A percentile compares a stretch with the other conserved stretches of the same genome.
Conservation (phyloP, 2,888 invertebrate species). For the Tribolium freemani region DNA sequence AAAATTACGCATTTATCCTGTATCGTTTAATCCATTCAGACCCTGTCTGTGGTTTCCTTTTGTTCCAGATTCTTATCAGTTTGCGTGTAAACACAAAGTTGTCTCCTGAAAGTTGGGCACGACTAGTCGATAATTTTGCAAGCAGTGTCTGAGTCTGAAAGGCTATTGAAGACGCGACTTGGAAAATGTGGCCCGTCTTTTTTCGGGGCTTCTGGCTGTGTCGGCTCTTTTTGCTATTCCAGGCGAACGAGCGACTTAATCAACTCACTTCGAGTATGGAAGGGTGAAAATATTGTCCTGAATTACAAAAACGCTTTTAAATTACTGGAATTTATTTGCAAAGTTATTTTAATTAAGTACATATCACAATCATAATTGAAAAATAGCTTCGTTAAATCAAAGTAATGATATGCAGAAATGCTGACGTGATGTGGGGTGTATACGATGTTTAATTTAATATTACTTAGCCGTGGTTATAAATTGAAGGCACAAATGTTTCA, state of each 20-base stretch:
- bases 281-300: not conserved
- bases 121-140: not conserved
- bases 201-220: not conserved
- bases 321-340: too few species aligned
- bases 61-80: slow-evolving; percentile 7
- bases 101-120: not conserved
- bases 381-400: too few species aligned
- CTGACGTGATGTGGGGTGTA: too few species aligned
- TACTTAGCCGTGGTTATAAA: not conserved
- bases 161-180: not conserved
- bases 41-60: not conserved
- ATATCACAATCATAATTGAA: too few species aligned
- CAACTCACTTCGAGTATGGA: not conserved
- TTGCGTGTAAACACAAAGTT: slow-evolving; percentile 7
- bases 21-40: not conserved
- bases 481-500: not conserved
- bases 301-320: not conserved
- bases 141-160: not conserved
- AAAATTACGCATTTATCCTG: not conserved
- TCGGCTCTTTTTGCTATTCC: not conserved
- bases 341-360: too few species aligned
- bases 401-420: too few species aligned
- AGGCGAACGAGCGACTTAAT: not conserved
- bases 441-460: not conserved
- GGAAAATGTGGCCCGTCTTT: not conserved